Percentiles rank a stretch among this genome's conserved stretches.
These are phyloP conservation scores for Phasianus colchicus DNA, from an alignment of 2,113 vertebrate genomes.

Conservation along the genomic window DNA sequence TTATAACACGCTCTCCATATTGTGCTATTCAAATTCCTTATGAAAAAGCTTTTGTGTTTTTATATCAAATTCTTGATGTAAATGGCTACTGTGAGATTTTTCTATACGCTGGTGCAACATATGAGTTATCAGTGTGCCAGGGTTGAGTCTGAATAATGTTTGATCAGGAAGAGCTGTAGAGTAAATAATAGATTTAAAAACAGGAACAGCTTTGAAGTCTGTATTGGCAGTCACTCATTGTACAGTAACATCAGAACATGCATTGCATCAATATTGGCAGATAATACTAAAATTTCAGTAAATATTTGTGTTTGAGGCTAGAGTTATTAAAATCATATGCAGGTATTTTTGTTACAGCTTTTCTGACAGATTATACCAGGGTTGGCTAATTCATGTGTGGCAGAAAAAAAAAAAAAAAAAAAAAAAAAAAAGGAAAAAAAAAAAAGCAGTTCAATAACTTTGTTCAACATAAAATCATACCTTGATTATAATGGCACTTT, in stretches of 20 bases:
- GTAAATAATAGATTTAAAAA: slow-evolving; percentile 44
- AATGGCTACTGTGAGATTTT: not conserved
- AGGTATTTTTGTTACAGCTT: not conserved
- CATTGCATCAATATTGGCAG: not conserved
- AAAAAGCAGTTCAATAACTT: not conserved
- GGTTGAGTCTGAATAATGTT: not conserved
- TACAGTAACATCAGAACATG: not conserved
- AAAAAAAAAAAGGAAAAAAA: not conserved
- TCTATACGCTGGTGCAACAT: not conserved
- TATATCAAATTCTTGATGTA: not conserved
- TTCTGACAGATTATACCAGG: not conserved
- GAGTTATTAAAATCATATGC: not conserved
- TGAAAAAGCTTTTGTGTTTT: not conserved
- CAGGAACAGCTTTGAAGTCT: slow-evolving; percentile 8
- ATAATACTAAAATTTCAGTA: not conserved
- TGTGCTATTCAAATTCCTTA: not conserved
- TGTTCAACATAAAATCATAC: not conserved
- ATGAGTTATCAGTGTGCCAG: not conserved
- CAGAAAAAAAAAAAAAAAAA: not conserved
- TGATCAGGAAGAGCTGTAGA: not conserved
- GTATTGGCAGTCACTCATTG: not conserved
- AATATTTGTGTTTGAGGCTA: not conserved
- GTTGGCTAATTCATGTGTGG: not conserved
- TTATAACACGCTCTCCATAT: not conserved
- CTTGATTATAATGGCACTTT: not conserved